Conservation (phyloP, 2,113 vertebrate species). For the Ophthalmolycus amberensis region DNA sequence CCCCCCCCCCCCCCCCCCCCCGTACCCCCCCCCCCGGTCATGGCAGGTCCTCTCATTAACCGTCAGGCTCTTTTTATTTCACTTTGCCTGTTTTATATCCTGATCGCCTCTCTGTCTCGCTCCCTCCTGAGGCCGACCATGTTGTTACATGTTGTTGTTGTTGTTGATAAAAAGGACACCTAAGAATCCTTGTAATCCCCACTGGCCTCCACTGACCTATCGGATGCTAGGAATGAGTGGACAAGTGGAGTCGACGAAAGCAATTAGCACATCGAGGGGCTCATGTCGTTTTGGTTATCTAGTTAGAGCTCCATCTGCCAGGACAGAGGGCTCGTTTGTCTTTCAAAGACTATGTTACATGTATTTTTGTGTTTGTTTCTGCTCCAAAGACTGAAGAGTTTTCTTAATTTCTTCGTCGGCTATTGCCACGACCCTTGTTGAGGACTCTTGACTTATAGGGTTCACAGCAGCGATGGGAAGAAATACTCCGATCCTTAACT, state of each 20-base stretch:
- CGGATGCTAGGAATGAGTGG: slow-evolving; percentile 28
- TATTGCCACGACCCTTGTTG: background rate
- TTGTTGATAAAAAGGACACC: slow-evolving; percentile 44
- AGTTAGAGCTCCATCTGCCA: slow-evolving; percentile 24
- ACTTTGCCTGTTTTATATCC: slow-evolving; percentile 19
- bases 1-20: background rate
- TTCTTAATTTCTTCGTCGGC: background rate
- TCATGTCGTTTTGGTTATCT: slow-evolving; percentile 53
- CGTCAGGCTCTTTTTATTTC: slow-evolving; percentile 14
- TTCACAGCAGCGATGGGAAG: background rate
- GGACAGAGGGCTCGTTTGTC: slow-evolving; percentile 23
- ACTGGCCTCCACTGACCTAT: slow-evolving; percentile 42
- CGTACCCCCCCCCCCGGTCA: background rate
- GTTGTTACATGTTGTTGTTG: slow-evolving; percentile 38
- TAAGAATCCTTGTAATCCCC: slow-evolving; percentile 29
- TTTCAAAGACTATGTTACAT: background rate
- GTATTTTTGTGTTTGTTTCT: background rate
- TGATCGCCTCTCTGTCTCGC: slow-evolving; percentile 2
- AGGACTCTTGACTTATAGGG: background rate
- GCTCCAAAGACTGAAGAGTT: background rate
- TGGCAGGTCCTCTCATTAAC: slow-evolving; percentile 46
- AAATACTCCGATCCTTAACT: background rate
- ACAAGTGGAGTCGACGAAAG: slow-evolving; percentile 60
- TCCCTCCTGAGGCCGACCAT: slow-evolving; percentile 3
- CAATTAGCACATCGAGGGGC: slow-evolving; percentile 69